Percentiles rank a stretch among this genome's conserved stretches.
Evolutionary conservation across 1,140 invertebrate species (phyloP).

Genomic region (Carposina sasakii): DNA sequence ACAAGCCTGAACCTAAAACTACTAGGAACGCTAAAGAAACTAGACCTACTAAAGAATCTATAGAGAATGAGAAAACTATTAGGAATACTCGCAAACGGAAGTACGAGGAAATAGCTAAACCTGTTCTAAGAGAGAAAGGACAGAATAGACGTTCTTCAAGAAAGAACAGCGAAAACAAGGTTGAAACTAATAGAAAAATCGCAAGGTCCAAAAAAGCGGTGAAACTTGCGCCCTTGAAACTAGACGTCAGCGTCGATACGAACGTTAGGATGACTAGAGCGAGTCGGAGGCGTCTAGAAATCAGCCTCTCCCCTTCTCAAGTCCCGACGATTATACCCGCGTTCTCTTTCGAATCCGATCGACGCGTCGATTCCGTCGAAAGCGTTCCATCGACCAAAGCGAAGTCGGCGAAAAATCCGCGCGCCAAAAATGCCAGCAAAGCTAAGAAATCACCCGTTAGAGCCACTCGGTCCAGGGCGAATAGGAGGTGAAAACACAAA

Average conservation of each 20-base stretch:
- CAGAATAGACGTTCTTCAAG: conserved; percentile 44
- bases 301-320: conserved; percentile 52
- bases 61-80: conserved; percentile 53
- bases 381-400: conserved; percentile 31
- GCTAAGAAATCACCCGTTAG: conserved; percentile 37
- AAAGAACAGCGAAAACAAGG: conserved; percentile 29
- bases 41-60: conserved; percentile 54
- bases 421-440: conserved; percentile 25
- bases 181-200: conserved; percentile 33
- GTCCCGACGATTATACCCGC: conserved; percentile 39
- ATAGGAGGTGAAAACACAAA: conserved; percentile 45
- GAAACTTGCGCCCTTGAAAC: conserved; percentile 17
- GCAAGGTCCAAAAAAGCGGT: conserved; percentile 34
- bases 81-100: conserved; percentile 45
- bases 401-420: no score
- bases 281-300: conserved; percentile 41
- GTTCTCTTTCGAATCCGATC: conserved; percentile 50
- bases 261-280: conserved; percentile 54
- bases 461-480: conserved; percentile 31
- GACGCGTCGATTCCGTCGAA: conserved; percentile 43
- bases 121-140: conserved; percentile 54
- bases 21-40: conserved; percentile 26
- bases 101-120: conserved; percentile 47
- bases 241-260: conserved; percentile 22
- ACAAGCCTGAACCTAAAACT: neutral